Conservation (phyloP, 2,888 invertebrate genomes). For the Volucella zonaria region DNA sequence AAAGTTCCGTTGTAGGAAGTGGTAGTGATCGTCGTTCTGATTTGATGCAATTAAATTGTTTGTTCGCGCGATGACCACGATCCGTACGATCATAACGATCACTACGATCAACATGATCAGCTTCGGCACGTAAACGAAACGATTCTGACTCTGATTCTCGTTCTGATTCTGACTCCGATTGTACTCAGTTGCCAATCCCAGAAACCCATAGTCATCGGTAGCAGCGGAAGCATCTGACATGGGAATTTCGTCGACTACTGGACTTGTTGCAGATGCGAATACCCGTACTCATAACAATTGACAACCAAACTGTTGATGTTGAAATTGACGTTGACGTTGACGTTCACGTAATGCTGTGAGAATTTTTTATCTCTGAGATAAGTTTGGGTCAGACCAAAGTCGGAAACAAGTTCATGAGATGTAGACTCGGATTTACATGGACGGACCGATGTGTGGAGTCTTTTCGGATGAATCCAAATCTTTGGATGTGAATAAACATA, state of each 20-base stretch:
- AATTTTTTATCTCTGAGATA: slow-evolving; percentile 18
- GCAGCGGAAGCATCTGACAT: slow-evolving; percentile 31
- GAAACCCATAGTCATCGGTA: slow-evolving; percentile 26
- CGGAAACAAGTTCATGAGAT: slow-evolving; percentile 42
- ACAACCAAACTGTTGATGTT: slow-evolving; percentile 30
- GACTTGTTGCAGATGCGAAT: slow-evolving; percentile 7
- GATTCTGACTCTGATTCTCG: no score
- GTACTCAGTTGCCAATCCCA: background rate
- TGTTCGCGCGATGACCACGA: slow-evolving; percentile 39
- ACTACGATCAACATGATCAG: no score
- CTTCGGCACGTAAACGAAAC: slow-evolving; percentile 1
- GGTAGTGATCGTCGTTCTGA: slow-evolving; percentile 59
- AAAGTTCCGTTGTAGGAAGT: slow-evolving; percentile 43
- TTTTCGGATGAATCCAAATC: slow-evolving; percentile 3
- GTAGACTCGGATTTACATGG: slow-evolving; percentile 27
- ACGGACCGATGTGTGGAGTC: slow-evolving; percentile 11
- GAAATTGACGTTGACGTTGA: no score
- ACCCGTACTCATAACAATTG: slow-evolving; percentile 1
- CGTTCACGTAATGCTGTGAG: slow-evolving; percentile 21
- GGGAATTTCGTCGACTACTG: slow-evolving; percentile 17
- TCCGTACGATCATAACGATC: background rate
- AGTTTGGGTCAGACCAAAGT: slow-evolving; percentile 18
- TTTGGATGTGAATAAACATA: slow-evolving; percentile 29
- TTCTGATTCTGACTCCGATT: background rate
- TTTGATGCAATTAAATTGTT: slow-evolving; percentile 62